phyloP scores from a whole-genome alignment of 2,888 invertebrate genomes.

The Chaetoderma sp. region DNA sequence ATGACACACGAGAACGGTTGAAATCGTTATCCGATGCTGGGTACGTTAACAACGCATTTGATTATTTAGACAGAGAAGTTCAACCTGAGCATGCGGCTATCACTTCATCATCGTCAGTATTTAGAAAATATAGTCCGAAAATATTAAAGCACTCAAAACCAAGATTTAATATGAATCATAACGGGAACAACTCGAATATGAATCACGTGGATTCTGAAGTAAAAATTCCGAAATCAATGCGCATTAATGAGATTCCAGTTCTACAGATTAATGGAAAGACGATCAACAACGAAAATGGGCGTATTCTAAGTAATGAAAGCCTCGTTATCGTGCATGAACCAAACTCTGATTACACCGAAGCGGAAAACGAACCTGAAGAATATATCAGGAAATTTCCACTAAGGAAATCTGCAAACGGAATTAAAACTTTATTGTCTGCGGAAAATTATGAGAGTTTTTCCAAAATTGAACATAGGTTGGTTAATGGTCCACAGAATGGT shows the following conservation, averaged over 20 bases:
- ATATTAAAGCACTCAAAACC: not conserved
- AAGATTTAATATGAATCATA: not conserved
- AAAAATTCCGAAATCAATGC: not conserved
- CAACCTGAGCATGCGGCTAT: not conserved
- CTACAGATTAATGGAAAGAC: conserved; percentile 3
- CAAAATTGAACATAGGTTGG: too few species aligned
- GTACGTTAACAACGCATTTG: not conserved
- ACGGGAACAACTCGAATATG: not conserved
- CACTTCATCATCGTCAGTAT: not conserved
- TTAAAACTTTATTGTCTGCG: too few species aligned
- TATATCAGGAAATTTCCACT: too few species aligned
- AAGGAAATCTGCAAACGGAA: too few species aligned
- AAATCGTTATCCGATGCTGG: not conserved
- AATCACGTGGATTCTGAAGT: not conserved
- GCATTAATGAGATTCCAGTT: not conserved
- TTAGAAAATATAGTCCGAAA: not conserved
- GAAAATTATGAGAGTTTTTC: too few species aligned
- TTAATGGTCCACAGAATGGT: too few species aligned
- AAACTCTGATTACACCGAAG: too few species aligned
- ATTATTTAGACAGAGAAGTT: too few species aligned
- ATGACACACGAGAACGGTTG: not conserved
- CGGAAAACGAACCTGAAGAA: too few species aligned
- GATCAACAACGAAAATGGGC: too few species aligned
- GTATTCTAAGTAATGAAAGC: too few species aligned
- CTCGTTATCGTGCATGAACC: too few species aligned